A percentile compares a stretch with the other conserved stretches of the same genome.
These are phyloP conservation scores for Hypercompe scribonia DNA, from an alignment of 2,888 invertebrate species.

Conservation along the genomic window DNA sequence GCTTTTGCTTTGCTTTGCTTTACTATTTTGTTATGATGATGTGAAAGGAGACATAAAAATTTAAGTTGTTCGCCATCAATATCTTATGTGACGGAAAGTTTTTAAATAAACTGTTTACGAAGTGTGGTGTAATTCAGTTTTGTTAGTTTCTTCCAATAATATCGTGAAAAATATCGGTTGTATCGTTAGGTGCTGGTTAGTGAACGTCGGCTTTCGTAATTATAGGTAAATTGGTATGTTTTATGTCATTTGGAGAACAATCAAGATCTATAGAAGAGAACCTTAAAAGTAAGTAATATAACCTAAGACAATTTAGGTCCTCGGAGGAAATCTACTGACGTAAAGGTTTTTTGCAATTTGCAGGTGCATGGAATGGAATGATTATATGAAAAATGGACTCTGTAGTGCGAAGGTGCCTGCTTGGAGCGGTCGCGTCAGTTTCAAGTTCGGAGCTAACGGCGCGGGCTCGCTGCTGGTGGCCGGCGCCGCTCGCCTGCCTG, in stretches of 20 bases:
- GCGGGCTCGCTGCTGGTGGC: constrained; percentile 60
- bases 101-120: neutral
- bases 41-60: constrained; percentile 38
- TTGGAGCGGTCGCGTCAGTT: constrained; percentile 46
- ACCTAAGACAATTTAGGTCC: neutral
- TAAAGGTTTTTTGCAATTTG: constrained; percentile 45
- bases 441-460: constrained; percentile 57
- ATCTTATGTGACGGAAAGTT: constrained; percentile 22
- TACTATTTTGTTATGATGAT: constrained; percentile 50
- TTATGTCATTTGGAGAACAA: constrained; percentile 16
- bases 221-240: constrained; percentile 17
- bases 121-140: neutral
- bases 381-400: constrained; percentile 51
- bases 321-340: constrained; percentile 26
- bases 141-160: neutral
- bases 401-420: constrained; percentile 28
- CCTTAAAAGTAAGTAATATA: constrained; percentile 30
- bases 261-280: constrained; percentile 15
- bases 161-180: constrained; percentile 19
- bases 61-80: constrained; percentile 29
- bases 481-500: constrained; percentile 59
- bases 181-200: neutral
- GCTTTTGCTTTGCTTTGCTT: constrained; percentile 27
- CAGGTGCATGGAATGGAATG: constrained; percentile 78
- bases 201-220: constrained; percentile 5